These are phyloP conservation scores for Gallinago jamesoni DNA, from an alignment of 2,113 vertebrate species.

Conservation along the genomic window DNA sequence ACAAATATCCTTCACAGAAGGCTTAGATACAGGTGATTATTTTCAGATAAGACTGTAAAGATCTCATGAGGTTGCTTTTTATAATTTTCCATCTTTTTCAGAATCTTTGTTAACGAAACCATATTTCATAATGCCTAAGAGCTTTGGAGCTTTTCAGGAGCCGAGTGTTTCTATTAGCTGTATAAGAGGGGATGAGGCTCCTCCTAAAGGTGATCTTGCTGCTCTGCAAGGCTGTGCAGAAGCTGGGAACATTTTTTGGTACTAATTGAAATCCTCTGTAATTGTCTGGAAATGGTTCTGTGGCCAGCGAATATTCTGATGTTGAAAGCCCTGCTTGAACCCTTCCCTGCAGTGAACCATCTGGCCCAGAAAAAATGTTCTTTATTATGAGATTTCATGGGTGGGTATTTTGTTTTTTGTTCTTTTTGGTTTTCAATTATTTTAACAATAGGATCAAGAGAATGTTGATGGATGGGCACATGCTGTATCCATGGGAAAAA, in stretches of 20 bases:
- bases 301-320: accelerated
- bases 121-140: not conserved
- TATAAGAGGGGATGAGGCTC: not conserved
- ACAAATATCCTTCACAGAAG: not conserved
- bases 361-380: not conserved
- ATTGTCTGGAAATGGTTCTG: not conserved
- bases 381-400: not conserved
- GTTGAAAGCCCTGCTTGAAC: not conserved
- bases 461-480: not conserved
- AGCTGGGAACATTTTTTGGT: not conserved
- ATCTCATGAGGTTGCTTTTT: not conserved
- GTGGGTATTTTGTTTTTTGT: not conserved
- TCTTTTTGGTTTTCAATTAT: not conserved
- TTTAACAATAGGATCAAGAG: not conserved
- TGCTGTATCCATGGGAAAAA: not conserved
- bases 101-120: not conserved
- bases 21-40: not conserved
- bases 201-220: not conserved
- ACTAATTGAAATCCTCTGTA: not conserved
- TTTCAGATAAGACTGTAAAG: not conserved
- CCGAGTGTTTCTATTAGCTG: not conserved
- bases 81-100: not conserved
- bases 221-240: not conserved
- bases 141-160: not conserved
- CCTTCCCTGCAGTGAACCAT: not conserved